These are phyloP conservation scores for Gerris lacustris DNA, from an alignment of 2,888 invertebrate species.

Conservation along the genomic window DNA sequence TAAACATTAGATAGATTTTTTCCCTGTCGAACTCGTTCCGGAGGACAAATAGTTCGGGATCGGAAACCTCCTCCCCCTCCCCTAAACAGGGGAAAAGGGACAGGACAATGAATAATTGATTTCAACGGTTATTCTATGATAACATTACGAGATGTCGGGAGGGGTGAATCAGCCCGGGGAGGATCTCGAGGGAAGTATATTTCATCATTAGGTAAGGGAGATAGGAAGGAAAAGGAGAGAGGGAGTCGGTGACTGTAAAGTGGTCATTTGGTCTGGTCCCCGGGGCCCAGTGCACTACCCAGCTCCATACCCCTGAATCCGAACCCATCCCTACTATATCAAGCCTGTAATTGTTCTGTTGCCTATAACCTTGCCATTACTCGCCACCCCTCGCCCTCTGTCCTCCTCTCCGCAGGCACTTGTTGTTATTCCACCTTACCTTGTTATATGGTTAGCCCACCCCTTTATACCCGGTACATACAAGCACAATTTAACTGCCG, in stretches of 20 bases:
- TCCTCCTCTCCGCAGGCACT: constrained; percentile 8
- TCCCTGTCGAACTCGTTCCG: not conserved
- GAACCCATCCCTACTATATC: not conserved
- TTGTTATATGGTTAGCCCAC: constrained; percentile 17
- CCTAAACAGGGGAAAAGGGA: not conserved
- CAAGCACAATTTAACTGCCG: not conserved
- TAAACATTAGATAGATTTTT: not conserved
- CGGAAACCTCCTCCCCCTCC: not conserved
- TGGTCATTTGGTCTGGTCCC: constrained; percentile 40
- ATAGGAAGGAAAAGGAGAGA: constrained; percentile 33
- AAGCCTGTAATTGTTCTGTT: constrained; percentile 1
- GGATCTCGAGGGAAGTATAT: constrained; percentile 40
- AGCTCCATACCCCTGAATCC: no score
- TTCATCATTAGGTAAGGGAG: constrained; percentile 39
- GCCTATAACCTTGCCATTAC: not conserved
- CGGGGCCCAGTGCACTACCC: not conserved
- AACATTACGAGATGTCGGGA: constrained; percentile 18
- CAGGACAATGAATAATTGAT: constrained; percentile 24
- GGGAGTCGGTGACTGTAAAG: constrained; percentile 39
- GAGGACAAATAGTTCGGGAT: not conserved
- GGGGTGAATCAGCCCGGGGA: constrained; percentile 38
- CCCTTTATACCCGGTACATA: constrained; percentile 17
- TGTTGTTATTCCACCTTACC: constrained; percentile 19
- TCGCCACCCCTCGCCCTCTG: constrained; percentile 9
- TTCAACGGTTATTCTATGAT: constrained; percentile 27